Conservation (phyloP, 2,797 vertebrate genomes). For the Myotis pilosus region DNA sequence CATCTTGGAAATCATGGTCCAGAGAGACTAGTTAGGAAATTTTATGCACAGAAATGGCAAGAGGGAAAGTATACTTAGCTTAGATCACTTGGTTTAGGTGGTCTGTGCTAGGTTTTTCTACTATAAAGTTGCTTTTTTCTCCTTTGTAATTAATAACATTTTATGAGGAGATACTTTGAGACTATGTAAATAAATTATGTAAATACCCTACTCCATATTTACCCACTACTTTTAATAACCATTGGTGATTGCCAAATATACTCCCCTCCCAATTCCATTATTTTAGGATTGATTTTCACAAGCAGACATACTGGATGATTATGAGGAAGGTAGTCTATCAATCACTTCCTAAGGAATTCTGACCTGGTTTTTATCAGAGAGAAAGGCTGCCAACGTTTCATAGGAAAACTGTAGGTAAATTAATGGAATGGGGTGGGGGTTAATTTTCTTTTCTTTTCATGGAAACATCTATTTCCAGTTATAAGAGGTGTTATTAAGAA, state of each 20-base stretch:
- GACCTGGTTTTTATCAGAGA: neutral
- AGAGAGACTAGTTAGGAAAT: neutral
- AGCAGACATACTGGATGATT: neutral
- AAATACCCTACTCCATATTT: neutral
- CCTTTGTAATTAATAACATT: neutral
- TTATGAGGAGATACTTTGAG: neutral
- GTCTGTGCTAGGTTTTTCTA: neutral
- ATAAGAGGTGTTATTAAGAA: neutral
- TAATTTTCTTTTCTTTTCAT: conserved; percentile 15
- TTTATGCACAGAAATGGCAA: neutral
- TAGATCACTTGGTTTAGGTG: neutral
- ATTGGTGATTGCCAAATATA: neutral
- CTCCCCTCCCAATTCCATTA: neutral
- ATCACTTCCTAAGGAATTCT: neutral
- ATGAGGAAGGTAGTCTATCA: neutral
- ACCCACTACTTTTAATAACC: neutral
- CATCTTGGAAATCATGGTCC: neutral
- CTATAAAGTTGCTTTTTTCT: neutral
- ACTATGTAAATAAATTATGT: neutral
- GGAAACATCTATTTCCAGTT: neutral
- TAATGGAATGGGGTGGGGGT: neutral
- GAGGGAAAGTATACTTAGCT: neutral
- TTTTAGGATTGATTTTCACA: conserved; percentile 18
- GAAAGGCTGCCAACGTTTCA: neutral
- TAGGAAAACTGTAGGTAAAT: neutral